These are phyloP conservation scores for Beaufortia kweichowensis DNA, from an alignment of 2,113 vertebrate species.

Conservation along the genomic window DNA sequence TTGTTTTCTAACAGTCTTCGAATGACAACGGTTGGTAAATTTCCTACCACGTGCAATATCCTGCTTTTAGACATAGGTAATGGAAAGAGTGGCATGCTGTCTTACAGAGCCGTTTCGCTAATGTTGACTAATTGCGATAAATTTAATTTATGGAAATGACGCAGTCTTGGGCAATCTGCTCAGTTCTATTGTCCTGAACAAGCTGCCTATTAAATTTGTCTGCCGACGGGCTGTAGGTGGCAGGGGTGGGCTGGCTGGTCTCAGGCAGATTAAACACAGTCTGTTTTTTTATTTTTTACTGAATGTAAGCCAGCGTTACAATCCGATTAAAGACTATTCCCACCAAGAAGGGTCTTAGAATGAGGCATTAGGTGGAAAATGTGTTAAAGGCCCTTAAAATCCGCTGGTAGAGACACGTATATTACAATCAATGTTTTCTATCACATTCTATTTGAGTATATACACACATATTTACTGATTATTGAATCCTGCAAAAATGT, in stretches of 20 bases:
- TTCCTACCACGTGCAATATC: conserved; percentile 4
- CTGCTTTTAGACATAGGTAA: conserved; percentile 18
- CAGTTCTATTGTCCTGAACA: neutral
- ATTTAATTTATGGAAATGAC: conserved; percentile 16
- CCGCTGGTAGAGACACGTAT: neutral
- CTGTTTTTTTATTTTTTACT: conserved; percentile 28
- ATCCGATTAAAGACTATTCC: conserved; percentile 48
- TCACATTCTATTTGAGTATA: no score
- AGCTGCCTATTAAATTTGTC: neutral
- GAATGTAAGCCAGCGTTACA: conserved; percentile 47
- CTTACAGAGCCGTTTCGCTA: neutral
- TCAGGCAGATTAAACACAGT: conserved; percentile 43
- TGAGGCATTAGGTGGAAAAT: neutral
- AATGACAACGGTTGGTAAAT: neutral
- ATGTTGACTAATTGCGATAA: conserved; percentile 23
- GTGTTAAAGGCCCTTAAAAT: neutral
- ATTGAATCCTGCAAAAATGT: no score
- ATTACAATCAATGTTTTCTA: neutral
- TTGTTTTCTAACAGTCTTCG: neutral
- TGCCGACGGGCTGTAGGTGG: neutral
- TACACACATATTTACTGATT: no score
- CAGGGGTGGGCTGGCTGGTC: neutral
- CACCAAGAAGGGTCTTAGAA: neutral
- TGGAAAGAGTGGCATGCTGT: conserved; percentile 1
- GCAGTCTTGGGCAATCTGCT: neutral